Evolutionary conservation across 2,888 invertebrate genomes (phyloP), one percentile per base, ranked within the genome.

Genomic region (Amiota mariae): DNA sequence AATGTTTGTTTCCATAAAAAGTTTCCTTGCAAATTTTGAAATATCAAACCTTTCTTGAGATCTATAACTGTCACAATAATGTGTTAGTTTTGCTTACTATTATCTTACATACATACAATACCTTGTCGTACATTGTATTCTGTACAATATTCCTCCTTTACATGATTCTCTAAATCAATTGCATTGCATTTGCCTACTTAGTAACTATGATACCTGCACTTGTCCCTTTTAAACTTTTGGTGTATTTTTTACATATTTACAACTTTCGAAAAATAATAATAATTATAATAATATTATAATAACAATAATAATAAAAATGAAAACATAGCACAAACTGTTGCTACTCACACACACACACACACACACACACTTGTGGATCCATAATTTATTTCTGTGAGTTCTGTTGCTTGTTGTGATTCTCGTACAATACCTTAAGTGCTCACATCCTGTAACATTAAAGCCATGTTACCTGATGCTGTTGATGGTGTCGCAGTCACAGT

Each of bases 401-500:
- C 4, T 15, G 24, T 48, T n/a, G 56, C 57, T 10, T 36, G 49
- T 36, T n/a, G 51, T 2, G n/a, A n/a, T n/a, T n/a, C n/a, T n/a
- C n/a, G n/a, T n/a, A n/a, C 11, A 20, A 20, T 24, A 8, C 51
- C 51, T 73, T 78, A 86, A 47, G 85, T 87, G 70, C 87, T 86
- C 18, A 89, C 86, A 78, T 87, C 86, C 70, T 87, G 87, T 20
- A 87, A 74, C 72, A 76, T 74, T 74, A 78, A 81, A 70, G 82
- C 36, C 2, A 36, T 6, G 36, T 36, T 36, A 36, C 36, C 36
- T 36, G 36, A 36, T 36, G 36, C 81, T 20, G 67, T 47, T 3
- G 76, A 6, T 6, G 76, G 36, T 6, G 36, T 36, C n/a, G 36
- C 56, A 61, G 59, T 70, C 61, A 46, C 49, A 36, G 36, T 36